A percentile compares a stretch with the other conserved stretches of the same genome.
These are phyloP conservation scores for Shargacucullia verbasci DNA, from an alignment of 2,888 invertebrate genomes.

Conservation along the genomic window DNA sequence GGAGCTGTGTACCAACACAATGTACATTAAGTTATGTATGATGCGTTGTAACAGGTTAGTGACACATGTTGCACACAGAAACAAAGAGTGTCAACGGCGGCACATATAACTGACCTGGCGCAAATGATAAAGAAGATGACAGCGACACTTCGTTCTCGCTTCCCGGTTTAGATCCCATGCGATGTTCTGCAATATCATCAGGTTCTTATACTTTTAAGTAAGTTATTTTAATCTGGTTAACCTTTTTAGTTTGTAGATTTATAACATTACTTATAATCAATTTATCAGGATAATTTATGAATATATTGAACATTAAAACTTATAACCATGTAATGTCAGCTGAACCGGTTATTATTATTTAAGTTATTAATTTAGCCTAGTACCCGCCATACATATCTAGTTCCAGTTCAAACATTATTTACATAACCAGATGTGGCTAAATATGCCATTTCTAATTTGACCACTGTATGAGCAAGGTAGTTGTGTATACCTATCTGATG, in stretches of 20 bases:
- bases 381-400: too few relatives aligned
- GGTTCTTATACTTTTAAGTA: constrained; percentile 71
- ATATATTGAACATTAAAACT: too few relatives aligned
- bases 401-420: too few relatives aligned
- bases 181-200: constrained; percentile 88
- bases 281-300: too few relatives aligned
- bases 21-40: constrained; percentile 60
- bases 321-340: too few relatives aligned
- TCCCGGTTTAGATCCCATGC: constrained; percentile 87
- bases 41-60: constrained; percentile 80
- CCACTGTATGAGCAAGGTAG: too few relatives aligned
- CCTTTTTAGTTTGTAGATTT: constrained; percentile 21
- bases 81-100: constrained; percentile 82
- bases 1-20: constrained; percentile 62
- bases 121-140: constrained; percentile 87
- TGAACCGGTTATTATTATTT: too few relatives aligned
- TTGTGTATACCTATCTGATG: too few relatives aligned
- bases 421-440: too few relatives aligned
- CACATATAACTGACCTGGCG: constrained; percentile 88
- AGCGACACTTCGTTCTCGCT: constrained; percentile 88
- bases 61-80: constrained; percentile 86
- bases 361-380: too few relatives aligned
- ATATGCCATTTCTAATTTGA: too few relatives aligned
- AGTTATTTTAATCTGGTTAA: constrained; percentile 30
- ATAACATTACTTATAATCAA: constrained; percentile 7